phyloP scores from a whole-genome alignment of 2,797 vertebrate genomes.

The Phrynocephalus vlangalii region DNA sequence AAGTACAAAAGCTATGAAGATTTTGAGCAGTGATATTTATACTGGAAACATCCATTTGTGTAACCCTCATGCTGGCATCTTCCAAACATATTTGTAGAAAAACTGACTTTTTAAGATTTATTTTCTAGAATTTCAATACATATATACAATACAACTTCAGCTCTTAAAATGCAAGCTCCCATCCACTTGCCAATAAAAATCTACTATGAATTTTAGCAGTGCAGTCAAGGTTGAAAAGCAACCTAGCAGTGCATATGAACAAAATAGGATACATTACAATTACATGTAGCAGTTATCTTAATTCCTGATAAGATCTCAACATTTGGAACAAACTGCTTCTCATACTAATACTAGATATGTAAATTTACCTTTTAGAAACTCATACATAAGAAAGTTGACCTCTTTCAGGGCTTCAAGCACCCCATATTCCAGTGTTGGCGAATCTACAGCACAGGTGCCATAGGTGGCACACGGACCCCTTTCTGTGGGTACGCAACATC shows the following conservation, averaged over 20 bases:
- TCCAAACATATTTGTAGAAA: background rate
- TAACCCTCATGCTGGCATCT: background rate
- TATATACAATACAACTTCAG: background rate
- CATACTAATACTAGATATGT: constrained; percentile 5
- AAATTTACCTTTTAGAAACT: constrained; percentile 17
- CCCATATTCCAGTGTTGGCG: too few species aligned
- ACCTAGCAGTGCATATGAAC: background rate
- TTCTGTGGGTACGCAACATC: too few species aligned
- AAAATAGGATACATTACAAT: background rate
- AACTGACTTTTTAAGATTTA: background rate
- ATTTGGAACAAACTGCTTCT: background rate
- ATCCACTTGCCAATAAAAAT: background rate
- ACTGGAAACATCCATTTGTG: background rate
- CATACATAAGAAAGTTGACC: constrained; percentile 32
- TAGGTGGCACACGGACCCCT: too few species aligned
- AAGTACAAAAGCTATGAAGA: constrained; percentile 15
- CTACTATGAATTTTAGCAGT: background rate
- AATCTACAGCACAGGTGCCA: too few species aligned
- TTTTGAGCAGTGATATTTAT: constrained; percentile 25
- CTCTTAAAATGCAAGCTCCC: background rate
- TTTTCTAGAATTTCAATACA: background rate
- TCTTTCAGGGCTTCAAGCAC: constrained; percentile 26
- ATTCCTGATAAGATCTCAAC: background rate
- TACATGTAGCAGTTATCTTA: background rate
- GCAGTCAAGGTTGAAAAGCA: background rate